These are phyloP conservation scores for Buteo buteo DNA, from an alignment of 2,113 vertebrate genomes.

Conservation along the genomic window DNA sequence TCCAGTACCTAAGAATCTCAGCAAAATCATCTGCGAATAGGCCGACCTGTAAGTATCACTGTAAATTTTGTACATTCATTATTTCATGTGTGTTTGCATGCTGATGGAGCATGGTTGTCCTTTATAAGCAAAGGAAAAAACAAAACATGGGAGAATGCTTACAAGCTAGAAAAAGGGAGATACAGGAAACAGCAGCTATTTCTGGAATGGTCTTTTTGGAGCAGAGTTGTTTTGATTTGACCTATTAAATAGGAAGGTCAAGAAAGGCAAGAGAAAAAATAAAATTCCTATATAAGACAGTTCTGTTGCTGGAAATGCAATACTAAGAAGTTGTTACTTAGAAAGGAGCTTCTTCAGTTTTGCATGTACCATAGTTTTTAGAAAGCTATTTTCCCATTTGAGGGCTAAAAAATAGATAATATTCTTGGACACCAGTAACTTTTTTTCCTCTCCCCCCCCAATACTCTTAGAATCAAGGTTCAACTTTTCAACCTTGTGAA, in stretches of 20 bases:
- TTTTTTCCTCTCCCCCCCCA: accelerated
- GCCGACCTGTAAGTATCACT: background rate
- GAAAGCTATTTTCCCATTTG: background rate
- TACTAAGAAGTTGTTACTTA: background rate
- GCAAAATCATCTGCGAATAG: background rate
- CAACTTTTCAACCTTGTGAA: background rate
- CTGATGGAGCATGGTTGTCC: background rate
- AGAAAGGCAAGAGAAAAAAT: background rate
- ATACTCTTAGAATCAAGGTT: background rate
- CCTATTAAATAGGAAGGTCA: background rate
- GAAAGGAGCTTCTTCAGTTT: background rate
- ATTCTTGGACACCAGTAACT: background rate
- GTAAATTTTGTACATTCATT: background rate
- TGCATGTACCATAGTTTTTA: background rate
- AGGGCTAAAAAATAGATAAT: background rate
- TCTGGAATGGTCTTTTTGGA: background rate
- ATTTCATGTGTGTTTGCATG: background rate
- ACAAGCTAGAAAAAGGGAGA: background rate
- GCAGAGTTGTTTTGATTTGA: background rate
- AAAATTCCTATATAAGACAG: background rate
- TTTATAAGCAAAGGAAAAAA: background rate
- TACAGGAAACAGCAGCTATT: background rate
- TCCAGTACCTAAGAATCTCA: background rate
- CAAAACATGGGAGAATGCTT: background rate
- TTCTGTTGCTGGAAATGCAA: background rate